These are phyloP conservation scores for Percopsis transmontana DNA, from an alignment of 2,113 vertebrate genomes.

Conservation along the genomic window DNA sequence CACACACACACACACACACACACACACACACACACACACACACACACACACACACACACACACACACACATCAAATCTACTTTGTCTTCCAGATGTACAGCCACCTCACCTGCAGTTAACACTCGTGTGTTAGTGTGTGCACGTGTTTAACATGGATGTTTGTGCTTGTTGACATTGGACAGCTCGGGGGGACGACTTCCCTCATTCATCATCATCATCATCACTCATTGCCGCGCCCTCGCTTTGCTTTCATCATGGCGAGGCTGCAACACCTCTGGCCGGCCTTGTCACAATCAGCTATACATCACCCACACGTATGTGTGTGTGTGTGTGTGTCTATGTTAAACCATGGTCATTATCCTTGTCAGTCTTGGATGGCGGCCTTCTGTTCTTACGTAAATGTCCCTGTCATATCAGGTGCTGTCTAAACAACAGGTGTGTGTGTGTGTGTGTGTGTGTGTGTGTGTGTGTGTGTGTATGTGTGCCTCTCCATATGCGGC, in stretches of 20 bases:
- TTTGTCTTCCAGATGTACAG: slow-evolving; percentile 59
- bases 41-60: not conserved
- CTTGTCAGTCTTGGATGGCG: slow-evolving; percentile 29
- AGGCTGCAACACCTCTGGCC: slow-evolving; percentile 35
- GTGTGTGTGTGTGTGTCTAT: slow-evolving; percentile 8
- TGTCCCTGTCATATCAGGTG: slow-evolving; percentile 46
- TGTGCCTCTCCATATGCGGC: not conserved
- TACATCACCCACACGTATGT: slow-evolving; percentile 26
- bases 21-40: not conserved
- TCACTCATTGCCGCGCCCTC: slow-evolving; percentile 35
- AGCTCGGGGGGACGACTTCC: slow-evolving; percentile 35
- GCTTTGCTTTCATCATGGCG: slow-evolving; percentile 59
- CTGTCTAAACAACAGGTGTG: slow-evolving; percentile 45
- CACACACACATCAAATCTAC: slow-evolving; percentile 52
- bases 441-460: slow-evolving; percentile 26
- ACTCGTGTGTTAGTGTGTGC: slow-evolving; percentile 10
- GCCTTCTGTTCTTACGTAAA: not conserved
- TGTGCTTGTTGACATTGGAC: slow-evolving; percentile 27
- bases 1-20: slow-evolving; percentile 18
- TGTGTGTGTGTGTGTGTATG: not conserved
- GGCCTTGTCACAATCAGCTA: slow-evolving; percentile 48
- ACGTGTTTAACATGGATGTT: not conserved
- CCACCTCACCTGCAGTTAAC: slow-evolving; percentile 21
- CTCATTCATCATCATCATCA: slow-evolving; percentile 62
- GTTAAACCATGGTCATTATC: slow-evolving; percentile 44